These are phyloP conservation scores for Gallinago paraguaiae DNA, from an alignment of 2,113 vertebrate species.

Conservation along the genomic window DNA sequence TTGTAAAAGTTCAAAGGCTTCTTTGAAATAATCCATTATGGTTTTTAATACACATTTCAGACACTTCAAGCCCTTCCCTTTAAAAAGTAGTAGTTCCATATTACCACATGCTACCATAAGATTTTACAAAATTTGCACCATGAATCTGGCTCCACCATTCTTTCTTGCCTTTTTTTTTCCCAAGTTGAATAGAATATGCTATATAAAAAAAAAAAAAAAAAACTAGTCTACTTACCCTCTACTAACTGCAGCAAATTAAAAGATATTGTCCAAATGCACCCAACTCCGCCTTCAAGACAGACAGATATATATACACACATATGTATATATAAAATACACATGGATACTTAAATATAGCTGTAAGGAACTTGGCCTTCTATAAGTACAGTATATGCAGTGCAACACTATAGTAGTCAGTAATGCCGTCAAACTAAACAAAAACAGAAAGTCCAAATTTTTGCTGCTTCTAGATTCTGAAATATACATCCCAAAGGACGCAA, in stretches of 20 bases:
- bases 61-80: not conserved
- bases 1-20: not conserved
- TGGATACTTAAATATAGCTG: not conserved
- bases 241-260: not conserved
- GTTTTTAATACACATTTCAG: not conserved
- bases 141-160: not conserved
- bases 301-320: not conserved
- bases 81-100: not conserved
- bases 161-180: not conserved
- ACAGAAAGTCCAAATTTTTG: not conserved
- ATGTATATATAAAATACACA: not conserved
- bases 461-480: not conserved
- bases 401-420: not conserved
- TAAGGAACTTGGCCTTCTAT: not conserved
- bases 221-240: not conserved
- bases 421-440: not conserved
- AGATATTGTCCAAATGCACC: not conserved
- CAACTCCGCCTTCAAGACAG: not conserved
- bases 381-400: not conserved
- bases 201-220: not conserved
- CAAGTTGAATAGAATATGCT: not conserved
- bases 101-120: not conserved
- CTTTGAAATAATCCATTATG: not conserved
- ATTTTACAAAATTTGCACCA: not conserved
- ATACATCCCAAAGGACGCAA: not conserved